phyloP scores from a whole-genome alignment of 2,797 vertebrate genomes.

The Tadarida brasiliensis region DNA sequence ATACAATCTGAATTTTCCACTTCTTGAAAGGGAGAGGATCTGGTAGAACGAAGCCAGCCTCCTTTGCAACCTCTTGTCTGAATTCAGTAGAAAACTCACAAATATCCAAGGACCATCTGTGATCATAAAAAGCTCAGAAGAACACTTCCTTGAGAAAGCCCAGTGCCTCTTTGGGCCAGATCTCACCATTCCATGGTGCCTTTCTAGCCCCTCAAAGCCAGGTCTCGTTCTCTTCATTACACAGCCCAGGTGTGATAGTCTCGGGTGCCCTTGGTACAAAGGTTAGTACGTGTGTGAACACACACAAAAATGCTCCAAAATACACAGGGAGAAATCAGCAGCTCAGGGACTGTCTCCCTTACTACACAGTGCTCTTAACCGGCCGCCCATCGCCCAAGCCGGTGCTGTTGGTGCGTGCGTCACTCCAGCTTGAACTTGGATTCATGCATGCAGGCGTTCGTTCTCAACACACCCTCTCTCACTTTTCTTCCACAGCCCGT shows the following conservation, averaged over 20 bases:
- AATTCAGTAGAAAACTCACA: not conserved
- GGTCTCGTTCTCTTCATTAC: not conserved
- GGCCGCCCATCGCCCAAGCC: not conserved
- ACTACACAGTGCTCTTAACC: not conserved
- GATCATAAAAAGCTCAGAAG: not conserved
- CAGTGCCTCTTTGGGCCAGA: not conserved
- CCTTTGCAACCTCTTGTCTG: not conserved
- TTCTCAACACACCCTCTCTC: not conserved
- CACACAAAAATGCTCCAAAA: not conserved
- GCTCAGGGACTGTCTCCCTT: not conserved
- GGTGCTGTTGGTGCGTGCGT: accelerated
- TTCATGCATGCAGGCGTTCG: accelerated
- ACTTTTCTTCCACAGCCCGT: conserved; percentile 19
- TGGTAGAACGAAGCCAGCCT: accelerated
- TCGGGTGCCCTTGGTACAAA: not conserved
- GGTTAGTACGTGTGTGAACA: not conserved
- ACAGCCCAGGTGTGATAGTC: not conserved
- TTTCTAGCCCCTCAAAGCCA: not conserved
- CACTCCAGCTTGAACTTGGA: not conserved
- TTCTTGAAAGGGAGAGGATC: not conserved
- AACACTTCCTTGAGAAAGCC: not conserved
- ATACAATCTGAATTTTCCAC: not conserved
- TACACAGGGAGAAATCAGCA: not conserved
- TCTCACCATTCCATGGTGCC: not conserved
- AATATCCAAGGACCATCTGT: not conserved